Conservation (phyloP, 2,113 vertebrate genomes). For the Eublepharis macularius region DNA sequence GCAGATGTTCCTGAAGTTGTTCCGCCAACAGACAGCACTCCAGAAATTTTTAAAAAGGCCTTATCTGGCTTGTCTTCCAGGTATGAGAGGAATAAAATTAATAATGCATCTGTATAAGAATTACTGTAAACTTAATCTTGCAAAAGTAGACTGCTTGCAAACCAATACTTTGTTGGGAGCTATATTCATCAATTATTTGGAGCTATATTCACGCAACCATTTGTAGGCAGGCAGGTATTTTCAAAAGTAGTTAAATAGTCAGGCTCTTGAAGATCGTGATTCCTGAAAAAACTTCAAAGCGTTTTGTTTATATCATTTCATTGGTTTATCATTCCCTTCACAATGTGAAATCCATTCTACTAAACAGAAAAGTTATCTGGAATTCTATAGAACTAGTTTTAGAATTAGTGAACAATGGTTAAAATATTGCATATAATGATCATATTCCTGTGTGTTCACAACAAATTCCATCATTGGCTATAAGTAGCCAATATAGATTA, state of each 20-base stretch:
- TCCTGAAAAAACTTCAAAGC: neutral
- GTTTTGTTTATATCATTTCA: neutral
- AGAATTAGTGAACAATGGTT: neutral
- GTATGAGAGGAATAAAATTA: constrained; percentile 69
- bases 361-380: neutral
- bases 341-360: neutral
- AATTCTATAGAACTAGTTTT: neutral
- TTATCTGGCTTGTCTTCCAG: constrained; percentile 93
- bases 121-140: neutral
- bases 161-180: neutral
- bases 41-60: constrained; percentile 91
- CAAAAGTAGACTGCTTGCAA: neutral
- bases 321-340: neutral
- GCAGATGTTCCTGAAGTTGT: constrained; percentile 82
- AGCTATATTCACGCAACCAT: neutral
- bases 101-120: neutral
- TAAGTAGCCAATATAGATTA: neutral
- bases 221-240: neutral
- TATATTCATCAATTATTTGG: neutral
- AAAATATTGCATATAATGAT: neutral
- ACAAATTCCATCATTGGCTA: neutral
- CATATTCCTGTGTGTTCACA: neutral
- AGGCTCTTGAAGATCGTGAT: neutral
- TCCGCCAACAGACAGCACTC: constrained; percentile 88
- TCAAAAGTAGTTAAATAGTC: neutral